Conservation (phyloP, 1,140 invertebrate genomes). For the Caenorhabditis briggsae region DNA sequence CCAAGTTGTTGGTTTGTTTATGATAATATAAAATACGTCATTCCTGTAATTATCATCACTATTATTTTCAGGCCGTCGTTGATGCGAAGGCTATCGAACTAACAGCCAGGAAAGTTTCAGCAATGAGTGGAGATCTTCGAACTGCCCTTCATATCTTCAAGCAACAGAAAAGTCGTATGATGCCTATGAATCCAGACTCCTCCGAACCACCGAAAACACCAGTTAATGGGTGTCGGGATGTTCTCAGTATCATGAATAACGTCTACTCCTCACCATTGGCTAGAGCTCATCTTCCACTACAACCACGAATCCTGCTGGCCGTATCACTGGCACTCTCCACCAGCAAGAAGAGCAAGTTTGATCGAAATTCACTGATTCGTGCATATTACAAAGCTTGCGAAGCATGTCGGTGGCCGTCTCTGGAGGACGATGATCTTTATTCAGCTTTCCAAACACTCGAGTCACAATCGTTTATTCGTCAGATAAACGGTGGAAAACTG, state of each 20-base stretch:
- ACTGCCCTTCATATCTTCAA: constrained; percentile 57
- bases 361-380: constrained; percentile 2
- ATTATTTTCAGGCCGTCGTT: constrained; percentile 76
- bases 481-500: constrained; percentile 22
- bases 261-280: constrained; percentile 58
- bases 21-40: neutral
- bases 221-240: constrained; percentile 51
- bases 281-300: constrained; percentile 58
- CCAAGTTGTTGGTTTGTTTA: constrained; percentile 77
- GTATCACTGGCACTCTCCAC: constrained; percentile 56
- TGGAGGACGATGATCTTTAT: constrained; percentile 55
- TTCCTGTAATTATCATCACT: neutral
- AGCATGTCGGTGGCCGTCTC: constrained; percentile 33
- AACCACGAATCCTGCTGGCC: constrained; percentile 59
- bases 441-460: constrained; percentile 57
- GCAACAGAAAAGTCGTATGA: constrained; percentile 30
- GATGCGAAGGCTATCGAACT: constrained; percentile 85
- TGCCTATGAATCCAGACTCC: neutral
- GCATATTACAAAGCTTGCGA: constrained; percentile 55
- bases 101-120: constrained; percentile 90
- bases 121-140: constrained; percentile 89
- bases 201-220: neutral
- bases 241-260: constrained; percentile 51
- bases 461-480: constrained; percentile 54
- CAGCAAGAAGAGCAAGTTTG: constrained; percentile 53